Evolutionary conservation across 2,113 vertebrate genomes (phyloP).

Genomic region (Tringa solitaria): DNA sequence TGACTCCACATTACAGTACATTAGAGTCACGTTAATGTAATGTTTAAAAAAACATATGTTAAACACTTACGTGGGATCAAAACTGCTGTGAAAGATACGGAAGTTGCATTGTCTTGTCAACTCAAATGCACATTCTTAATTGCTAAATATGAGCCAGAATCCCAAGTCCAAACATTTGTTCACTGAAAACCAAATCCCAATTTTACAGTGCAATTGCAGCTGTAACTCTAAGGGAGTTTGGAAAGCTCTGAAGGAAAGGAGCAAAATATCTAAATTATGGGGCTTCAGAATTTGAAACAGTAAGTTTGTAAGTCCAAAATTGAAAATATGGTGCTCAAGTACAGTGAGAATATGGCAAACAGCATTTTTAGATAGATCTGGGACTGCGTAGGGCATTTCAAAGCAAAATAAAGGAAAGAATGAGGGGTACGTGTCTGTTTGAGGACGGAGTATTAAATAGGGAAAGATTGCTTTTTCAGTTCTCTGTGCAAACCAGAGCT

Average conservation of each 20-base stretch:
- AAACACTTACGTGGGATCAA: slow-evolving; percentile 15
- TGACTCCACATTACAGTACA: not conserved
- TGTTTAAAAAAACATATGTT: not conserved
- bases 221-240: not conserved
- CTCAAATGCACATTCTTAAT: slow-evolving; percentile 52
- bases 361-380: not conserved
- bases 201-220: slow-evolving; percentile 44
- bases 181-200: not conserved
- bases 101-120: slow-evolving; percentile 51
- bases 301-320: not conserved
- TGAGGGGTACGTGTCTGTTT: not conserved
- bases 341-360: not conserved
- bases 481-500: not conserved
- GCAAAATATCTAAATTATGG: not conserved
- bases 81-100: not conserved
- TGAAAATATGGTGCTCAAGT: not conserved
- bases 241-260: not conserved
- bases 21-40: not conserved
- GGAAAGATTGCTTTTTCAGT: not conserved
- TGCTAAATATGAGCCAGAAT: slow-evolving; percentile 48
- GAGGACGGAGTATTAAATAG: not conserved
- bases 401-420: not conserved
- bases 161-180: slow-evolving; percentile 45
- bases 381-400: not conserved
- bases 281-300: not conserved